A percentile compares a stretch with the other conserved stretches of the same genome.
Evolutionary conservation across 2,888 invertebrate species (phyloP).

Genomic region (Atherix ibis): DNA sequence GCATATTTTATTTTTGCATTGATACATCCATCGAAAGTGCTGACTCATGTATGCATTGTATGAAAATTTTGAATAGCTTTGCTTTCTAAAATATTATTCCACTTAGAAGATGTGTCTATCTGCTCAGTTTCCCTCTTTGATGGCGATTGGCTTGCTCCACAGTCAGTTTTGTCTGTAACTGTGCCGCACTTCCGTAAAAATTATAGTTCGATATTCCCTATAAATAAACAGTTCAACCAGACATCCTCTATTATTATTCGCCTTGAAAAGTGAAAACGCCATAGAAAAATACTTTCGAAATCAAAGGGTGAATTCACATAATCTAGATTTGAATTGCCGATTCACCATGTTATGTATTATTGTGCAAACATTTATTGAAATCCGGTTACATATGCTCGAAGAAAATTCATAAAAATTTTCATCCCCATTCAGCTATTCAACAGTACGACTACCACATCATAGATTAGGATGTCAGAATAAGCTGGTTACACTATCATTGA

Average conservation of each 20-base stretch:
- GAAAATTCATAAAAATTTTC: conserved; percentile 11
- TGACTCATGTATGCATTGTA: conserved; percentile 12
- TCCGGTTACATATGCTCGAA: conserved; percentile 13
- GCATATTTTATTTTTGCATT: conserved; percentile 12
- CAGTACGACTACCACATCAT: conserved; percentile 9
- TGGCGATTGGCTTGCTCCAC: conserved; percentile 2
- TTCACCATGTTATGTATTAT: no score
- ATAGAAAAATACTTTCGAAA: conserved; percentile 6
- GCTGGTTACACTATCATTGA: no score
- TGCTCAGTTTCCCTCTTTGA: not conserved
- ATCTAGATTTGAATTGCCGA: no score
- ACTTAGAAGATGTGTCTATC: conserved; percentile 4
- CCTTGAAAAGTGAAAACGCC: no score
- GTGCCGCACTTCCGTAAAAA: conserved; percentile 1
- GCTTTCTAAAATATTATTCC: conserved; percentile 8
- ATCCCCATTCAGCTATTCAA: conserved; percentile 7
- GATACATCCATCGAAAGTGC: conserved; percentile 11
- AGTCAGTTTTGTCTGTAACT: conserved; percentile 2
- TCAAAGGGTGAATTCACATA: no score
- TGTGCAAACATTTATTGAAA: conserved; percentile 14
- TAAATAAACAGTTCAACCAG: no score
- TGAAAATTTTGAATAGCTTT: conserved; percentile 9
- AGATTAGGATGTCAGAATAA: conserved; percentile 12
- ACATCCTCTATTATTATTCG: no score
- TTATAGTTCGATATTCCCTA: no score